These are phyloP conservation scores for Hartigia nigra DNA, from an alignment of 2,888 invertebrate genomes.

Conservation along the genomic window DNA sequence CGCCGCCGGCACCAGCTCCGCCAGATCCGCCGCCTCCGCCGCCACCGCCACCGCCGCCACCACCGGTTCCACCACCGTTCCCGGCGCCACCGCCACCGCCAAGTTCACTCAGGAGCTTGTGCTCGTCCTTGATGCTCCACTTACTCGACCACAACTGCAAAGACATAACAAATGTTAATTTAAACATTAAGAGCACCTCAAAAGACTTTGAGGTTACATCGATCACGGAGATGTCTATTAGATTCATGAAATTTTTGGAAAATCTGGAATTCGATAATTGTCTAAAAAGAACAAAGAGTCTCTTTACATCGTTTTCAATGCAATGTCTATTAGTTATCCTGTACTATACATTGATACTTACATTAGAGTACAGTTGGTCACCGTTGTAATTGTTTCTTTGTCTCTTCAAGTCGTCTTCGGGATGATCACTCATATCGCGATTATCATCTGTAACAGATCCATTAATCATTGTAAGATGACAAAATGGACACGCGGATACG, in stretches of 20 bases:
- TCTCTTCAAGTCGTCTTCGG: constrained; percentile 88
- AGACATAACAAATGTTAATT: neutral
- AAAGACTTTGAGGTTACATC: neutral
- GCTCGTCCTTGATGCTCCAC: constrained; percentile 93
- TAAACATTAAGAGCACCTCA: neutral
- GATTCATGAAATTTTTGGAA: neutral
- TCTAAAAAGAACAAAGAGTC: neutral
- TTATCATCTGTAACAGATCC: constrained; percentile 77
- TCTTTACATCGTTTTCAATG: neutral
- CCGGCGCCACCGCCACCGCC: constrained; percentile 71
- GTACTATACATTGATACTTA: constrained; percentile 68
- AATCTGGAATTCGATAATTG: neutral
- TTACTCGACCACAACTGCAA: constrained; percentile 84
- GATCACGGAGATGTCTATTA: neutral
- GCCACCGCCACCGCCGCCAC: constrained; percentile 55
- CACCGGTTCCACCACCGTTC: constrained; percentile 55
- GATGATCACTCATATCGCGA: constrained; percentile 87
- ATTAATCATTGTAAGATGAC: neutral
- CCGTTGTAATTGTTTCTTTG: constrained; percentile 90
- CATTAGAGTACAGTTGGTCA: constrained; percentile 90
- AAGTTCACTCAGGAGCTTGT: constrained; percentile 86
- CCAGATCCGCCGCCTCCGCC: constrained; percentile 64
- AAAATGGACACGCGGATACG: neutral
- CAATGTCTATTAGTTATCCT: neutral
- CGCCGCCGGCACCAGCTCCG: constrained; percentile 64